Base-by-base conservation (phyloP, 2,888 invertebrate genomes). In the Torymus texanus region DNA sequence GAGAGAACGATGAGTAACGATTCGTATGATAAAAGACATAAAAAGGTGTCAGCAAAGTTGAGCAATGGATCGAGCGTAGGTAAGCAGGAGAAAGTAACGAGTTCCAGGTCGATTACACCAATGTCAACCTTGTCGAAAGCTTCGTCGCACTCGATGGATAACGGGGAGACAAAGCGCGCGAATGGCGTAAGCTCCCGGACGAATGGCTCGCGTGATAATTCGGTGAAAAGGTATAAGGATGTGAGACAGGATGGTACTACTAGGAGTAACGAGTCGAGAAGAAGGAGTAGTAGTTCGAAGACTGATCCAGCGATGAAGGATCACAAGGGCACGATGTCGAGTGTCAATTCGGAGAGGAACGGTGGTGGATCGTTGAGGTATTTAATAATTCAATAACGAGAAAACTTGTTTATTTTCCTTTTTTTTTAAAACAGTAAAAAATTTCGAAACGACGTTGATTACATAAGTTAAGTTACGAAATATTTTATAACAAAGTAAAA, bases 161-260 rank as follows among this genome's bases (percentile, higher is more conserved):
- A 55, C 13, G n/a, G 24, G 8, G 73, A 73, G 21, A 13, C 18
- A 4, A 75, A 66, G 13, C 61, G 55, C 8, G 14, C 61, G 3
- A 67, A 66, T 53, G 67, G 29, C 55, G 14, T 13, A 10, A 61
- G 61, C 62, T 58, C 75, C 51, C 59, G 74, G 8, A 18, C 21
- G 18, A 61, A 21, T 62, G 61, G 51, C 5, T 76, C 72, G 12
- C 72, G 80, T 1, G 80, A 80, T 10, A 61, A 62, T 51, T 80
- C 80, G 10, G 41, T 74, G 2, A 74, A 71, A 13, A 70, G 71
- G 14, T 84, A 82, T 63, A 82, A 81, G 16, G 63, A 81, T 0
- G 24, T 56, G 1, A 78, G 75, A 58, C 21, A 76, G 41, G 75
- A 81, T 11, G 67, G 66, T 24, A 53, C 59, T 16, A 16, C 58